These are phyloP conservation scores for Branchellion lobata DNA, from an alignment of 2,888 invertebrate species.

Conservation along the genomic window DNA sequence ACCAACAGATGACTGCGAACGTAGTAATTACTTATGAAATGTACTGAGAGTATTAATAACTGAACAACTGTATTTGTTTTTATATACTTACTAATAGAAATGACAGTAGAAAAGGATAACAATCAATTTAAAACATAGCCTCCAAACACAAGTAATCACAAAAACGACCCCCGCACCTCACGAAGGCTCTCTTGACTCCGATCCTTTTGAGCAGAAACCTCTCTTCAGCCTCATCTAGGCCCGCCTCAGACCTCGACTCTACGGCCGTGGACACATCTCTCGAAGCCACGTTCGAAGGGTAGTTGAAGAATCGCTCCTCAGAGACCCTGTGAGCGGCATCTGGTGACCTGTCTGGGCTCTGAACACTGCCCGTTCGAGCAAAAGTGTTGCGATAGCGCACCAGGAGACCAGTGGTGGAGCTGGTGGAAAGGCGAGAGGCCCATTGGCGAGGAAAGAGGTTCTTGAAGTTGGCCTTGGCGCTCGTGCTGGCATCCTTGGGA, in stretches of 20 bases:
- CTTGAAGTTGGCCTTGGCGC: not conserved
- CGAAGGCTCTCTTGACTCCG: not conserved
- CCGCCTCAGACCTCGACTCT: not conserved
- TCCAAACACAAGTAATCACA: no score
- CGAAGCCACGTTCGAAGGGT: not conserved
- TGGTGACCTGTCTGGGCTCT: not conserved
- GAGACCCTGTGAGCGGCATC: not conserved
- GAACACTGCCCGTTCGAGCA: not conserved
- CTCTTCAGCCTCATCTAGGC: not conserved
- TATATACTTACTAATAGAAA: no score
- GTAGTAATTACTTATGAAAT: no score
- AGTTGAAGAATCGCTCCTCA: not conserved
- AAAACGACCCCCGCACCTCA: not conserved
- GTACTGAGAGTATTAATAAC: no score
- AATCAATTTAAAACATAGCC: no score
- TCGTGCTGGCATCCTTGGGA: slow-evolving; percentile 64
- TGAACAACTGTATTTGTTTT: no score
- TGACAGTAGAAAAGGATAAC: no score
- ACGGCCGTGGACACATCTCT: not conserved
- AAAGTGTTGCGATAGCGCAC: not conserved
- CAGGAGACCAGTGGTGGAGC: not conserved
- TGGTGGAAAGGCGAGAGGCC: not conserved
- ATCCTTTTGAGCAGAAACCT: not conserved
- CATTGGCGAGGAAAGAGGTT: not conserved
- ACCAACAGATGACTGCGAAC: no score